Conservation (phyloP, 2,888 invertebrate genomes). For the Lasioglossum oenotherae region DNA sequence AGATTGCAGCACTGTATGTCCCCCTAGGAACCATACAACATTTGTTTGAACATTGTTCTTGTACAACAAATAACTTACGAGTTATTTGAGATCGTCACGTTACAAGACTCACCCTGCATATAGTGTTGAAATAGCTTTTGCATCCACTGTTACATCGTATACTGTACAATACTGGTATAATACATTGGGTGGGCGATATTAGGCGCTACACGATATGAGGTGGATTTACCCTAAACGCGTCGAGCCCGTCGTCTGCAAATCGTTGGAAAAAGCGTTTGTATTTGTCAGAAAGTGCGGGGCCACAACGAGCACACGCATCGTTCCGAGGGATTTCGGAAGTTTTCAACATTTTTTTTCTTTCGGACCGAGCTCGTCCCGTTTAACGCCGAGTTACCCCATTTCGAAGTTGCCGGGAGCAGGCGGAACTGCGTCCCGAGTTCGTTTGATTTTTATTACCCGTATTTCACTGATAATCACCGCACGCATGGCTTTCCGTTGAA, state of each 20-base stretch:
- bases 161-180: background rate
- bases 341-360: constrained; percentile 25
- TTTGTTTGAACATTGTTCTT: too few relatives aligned
- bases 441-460: constrained; percentile 63
- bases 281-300: background rate
- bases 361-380: constrained; percentile 35
- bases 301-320: constrained; percentile 29
- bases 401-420: constrained; percentile 51
- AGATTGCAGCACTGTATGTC: too few relatives aligned
- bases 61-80: too few relatives aligned
- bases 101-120: too few relatives aligned
- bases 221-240: background rate
- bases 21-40: too few relatives aligned
- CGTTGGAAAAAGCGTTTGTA: constrained; percentile 18
- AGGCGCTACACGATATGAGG: background rate
- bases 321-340: constrained; percentile 44
- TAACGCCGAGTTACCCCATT: constrained; percentile 58
- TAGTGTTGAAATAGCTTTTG: background rate
- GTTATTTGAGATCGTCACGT: too few relatives aligned
- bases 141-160: background rate
- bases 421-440: constrained; percentile 43
- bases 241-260: background rate
- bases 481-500: constrained; percentile 52
- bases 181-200: background rate
- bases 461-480: constrained; percentile 59